phyloP scores from a whole-genome alignment of 2,113 vertebrate species.

The Trinectes maculatus region DNA sequence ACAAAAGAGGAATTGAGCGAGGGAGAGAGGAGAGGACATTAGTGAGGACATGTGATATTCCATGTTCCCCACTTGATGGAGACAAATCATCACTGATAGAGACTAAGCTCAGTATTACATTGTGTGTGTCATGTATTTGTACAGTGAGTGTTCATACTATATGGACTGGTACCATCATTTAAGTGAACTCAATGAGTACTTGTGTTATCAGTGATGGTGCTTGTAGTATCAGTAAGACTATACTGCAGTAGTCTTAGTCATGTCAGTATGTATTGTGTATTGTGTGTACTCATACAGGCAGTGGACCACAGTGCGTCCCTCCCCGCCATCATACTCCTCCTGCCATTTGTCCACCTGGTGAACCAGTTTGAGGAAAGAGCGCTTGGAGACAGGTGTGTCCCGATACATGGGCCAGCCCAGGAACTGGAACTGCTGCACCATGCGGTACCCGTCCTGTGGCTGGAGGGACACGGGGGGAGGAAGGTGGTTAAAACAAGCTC shows the following conservation, averaged over 20 bases:
- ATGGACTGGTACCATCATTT: no score
- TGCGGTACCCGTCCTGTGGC: constrained; percentile 95
- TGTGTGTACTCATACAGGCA: constrained; percentile 86
- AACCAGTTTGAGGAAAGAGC: constrained; percentile 96
- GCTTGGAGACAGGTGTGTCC: constrained; percentile 93
- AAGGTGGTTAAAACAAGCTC: constrained; percentile 17
- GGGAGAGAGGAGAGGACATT: no score
- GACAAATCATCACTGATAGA: constrained; percentile 15
- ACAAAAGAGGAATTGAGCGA: not conserved
- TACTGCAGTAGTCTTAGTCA: not conserved
- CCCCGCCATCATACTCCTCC: constrained; percentile 94
- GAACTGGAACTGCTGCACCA: constrained; percentile 99
- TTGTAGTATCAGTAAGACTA: not conserved
- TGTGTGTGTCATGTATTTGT: no score
- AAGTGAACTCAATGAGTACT: no score
- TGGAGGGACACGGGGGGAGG: constrained; percentile 53
- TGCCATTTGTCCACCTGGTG: constrained; percentile 97
- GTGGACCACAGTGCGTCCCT: constrained; percentile 94
- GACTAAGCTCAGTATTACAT: not conserved
- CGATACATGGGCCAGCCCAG: constrained; percentile 97
- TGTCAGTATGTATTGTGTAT: not conserved
- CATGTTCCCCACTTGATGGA: constrained; percentile 44
- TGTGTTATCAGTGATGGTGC: not conserved
- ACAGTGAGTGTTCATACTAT: not conserved
- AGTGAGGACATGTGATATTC: not conserved